phyloP scores from a whole-genome alignment of 2,113 vertebrate genomes.

The Camelus bactrianus region DNA sequence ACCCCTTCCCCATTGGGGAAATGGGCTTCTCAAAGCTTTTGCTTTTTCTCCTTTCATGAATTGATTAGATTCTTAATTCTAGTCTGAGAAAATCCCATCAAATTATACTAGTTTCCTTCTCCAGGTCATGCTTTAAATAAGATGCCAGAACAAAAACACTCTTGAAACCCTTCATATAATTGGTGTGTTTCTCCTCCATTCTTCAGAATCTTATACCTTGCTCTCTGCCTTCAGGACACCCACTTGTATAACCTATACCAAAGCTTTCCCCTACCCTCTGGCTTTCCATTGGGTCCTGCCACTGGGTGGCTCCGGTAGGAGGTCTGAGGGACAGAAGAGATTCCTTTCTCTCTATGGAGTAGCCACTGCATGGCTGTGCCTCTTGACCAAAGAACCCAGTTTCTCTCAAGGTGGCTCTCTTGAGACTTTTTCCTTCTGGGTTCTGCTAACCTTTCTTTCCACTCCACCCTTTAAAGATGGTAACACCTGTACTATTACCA shows the following conservation, averaged over 20 bases:
- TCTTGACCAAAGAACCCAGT: neutral
- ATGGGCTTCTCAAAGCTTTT: neutral
- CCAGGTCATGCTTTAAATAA: conserved; percentile 9
- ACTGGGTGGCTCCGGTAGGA: neutral
- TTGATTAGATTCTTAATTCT: neutral
- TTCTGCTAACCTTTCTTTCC: neutral
- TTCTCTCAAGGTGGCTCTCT: neutral
- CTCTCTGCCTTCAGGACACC: neutral
- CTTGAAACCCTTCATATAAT: neutral
- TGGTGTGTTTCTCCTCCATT: neutral
- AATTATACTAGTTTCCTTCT: neutral
- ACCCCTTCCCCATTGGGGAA: neutral
- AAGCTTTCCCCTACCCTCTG: neutral
- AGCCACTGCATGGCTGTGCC: neutral
- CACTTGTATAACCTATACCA: neutral
- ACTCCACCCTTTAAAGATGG: neutral
- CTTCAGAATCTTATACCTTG: neutral
- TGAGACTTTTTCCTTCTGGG: neutral
- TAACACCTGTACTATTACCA: neutral
- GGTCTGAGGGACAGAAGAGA: neutral
- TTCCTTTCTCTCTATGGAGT: neutral
- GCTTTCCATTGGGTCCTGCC: neutral
- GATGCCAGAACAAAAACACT: neutral
- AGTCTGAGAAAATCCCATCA: neutral
- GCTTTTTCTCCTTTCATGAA: neutral